A percentile compares a stretch with the other conserved stretches of the same genome.
Evolutionary conservation across 2,797 vertebrate species (phyloP).

Genomic region (Cyprinodon diabolis): DNA sequence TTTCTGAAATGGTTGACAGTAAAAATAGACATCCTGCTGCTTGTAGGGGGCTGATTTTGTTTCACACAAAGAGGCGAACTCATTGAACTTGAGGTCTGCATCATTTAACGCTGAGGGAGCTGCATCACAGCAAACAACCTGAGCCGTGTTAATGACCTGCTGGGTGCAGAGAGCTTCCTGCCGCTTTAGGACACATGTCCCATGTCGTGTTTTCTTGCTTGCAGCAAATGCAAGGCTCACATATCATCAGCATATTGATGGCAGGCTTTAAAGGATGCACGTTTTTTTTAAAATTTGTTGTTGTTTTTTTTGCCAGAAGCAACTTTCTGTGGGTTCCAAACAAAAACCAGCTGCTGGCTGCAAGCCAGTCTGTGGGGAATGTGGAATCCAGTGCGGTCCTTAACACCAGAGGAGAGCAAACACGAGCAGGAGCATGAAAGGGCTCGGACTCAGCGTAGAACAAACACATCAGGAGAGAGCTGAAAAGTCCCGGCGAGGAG

Average conservation of each 20-base stretch:
- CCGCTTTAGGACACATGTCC: neutral
- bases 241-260: constrained; percentile 42
- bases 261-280: constrained; percentile 33
- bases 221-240: constrained; percentile 20
- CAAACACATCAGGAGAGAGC: constrained; percentile 55
- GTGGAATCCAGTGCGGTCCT: constrained; percentile 68
- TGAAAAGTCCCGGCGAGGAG: constrained; percentile 44
- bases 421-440: constrained; percentile 48
- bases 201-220: neutral
- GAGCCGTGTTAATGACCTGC: constrained; percentile 1
- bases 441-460: constrained; percentile 36
- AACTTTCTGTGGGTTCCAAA: constrained; percentile 46
- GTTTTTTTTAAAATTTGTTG: neutral
- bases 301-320: constrained; percentile 1
- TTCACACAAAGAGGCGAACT: neutral
- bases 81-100: constrained; percentile 1
- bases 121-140: neutral
- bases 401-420: constrained; percentile 67
- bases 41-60: neutral
- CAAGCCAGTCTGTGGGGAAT: constrained; percentile 61
- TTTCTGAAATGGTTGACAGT: neutral
- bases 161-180: neutral
- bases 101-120: neutral
- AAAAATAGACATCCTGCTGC: neutral
- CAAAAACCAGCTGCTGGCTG: constrained; percentile 51